A percentile compares a stretch with the other conserved stretches of the same genome.
Evolutionary conservation across 2,797 vertebrate genomes (phyloP).

Genomic region (Centropyge bicolor): DNA sequence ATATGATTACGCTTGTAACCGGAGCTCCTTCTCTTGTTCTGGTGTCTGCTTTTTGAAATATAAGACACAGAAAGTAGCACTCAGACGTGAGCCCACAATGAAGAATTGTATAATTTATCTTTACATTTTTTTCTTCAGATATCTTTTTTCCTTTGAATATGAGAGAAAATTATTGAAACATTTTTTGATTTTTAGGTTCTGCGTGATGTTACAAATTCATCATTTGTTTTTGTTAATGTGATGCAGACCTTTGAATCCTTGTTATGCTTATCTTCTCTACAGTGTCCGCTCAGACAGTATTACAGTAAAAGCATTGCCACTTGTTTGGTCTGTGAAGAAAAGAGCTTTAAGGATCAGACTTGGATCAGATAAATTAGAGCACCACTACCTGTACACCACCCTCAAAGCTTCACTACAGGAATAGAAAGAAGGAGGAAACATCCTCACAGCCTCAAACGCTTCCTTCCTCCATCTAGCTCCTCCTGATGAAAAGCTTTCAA

Average conservation of each 20-base stretch:
- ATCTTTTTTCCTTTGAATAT: too few relatives aligned
- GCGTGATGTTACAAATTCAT: too few relatives aligned
- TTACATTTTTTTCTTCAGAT: too few relatives aligned
- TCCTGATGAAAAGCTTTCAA: not conserved
- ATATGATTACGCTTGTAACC: constrained; percentile 31
- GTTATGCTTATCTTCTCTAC: not conserved
- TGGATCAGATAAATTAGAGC: not conserved
- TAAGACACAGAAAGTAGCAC: constrained; percentile 5
- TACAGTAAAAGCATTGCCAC: not conserved
- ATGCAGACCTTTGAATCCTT: not conserved
- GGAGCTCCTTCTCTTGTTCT: constrained; percentile 6
- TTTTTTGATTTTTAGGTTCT: too few relatives aligned
- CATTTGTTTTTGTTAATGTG: too few relatives aligned
- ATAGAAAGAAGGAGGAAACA: not conserved
- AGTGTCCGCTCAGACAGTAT: not conserved
- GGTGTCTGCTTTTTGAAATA: constrained; percentile 9
- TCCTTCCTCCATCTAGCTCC: too few relatives aligned
- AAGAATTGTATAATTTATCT: too few relatives aligned
- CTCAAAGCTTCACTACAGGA: not conserved
- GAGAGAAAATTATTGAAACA: too few relatives aligned
- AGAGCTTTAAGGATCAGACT: constrained; percentile 8
- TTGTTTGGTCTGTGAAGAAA: not conserved
- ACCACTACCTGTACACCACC: not conserved
- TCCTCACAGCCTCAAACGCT: not conserved
- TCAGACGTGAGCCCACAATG: not conserved